Evolutionary conservation across 1,140 invertebrate species (phyloP), one percentile per base, ranked within the genome.

Genomic region (Alviniconcha marisindica): DNA sequence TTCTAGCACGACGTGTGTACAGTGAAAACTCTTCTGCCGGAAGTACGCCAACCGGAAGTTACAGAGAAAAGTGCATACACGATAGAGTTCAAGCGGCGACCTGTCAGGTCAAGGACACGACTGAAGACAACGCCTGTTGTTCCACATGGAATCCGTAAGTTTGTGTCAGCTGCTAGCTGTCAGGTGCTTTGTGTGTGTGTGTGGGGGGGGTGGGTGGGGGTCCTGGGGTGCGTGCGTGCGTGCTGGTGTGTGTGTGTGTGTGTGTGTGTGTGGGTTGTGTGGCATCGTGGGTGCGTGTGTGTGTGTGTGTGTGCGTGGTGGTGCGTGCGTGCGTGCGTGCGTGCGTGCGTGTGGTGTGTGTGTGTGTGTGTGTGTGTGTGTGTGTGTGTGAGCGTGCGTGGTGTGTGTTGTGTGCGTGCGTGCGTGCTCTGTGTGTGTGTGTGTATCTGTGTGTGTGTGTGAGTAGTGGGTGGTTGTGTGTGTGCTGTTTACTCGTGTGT

Each of bases 311-410:
- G 56, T 60, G 56, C 15, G 56, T 7, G 56, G 14, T 66, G 33
- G 63, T 33, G 63, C 28, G 31, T 14, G 63, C 7, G 5, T 28
- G 28, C 24, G 31, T 12, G 31, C 31, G 63, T 66, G 63, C 33
- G 63, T 66, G 63, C 33, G 63, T 66, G 63, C 2, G 63, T 66
- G 63, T 66, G 63, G 63, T 66, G 63, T 66, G 63, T 66, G 63
- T 33, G 63, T 66, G 63, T 66, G 63, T 66, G 63, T 66, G 63
- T 66, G 63, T 66, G 63, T 33, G 31, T 66, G 63, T 18, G 31
- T 33, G 63, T 28, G n/a, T 12, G 63, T 12, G 5, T 7, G 28
- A 4, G 28, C 63, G 31, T 33, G 63, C 63, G 33, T 10, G n/a
- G n/a, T n/a, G n/a, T n/a, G n/a, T n/a, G n/a, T n/a, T n/a, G 63